Conservation (phyloP, 2,888 invertebrate genomes). For the Polia nebulosa region DNA sequence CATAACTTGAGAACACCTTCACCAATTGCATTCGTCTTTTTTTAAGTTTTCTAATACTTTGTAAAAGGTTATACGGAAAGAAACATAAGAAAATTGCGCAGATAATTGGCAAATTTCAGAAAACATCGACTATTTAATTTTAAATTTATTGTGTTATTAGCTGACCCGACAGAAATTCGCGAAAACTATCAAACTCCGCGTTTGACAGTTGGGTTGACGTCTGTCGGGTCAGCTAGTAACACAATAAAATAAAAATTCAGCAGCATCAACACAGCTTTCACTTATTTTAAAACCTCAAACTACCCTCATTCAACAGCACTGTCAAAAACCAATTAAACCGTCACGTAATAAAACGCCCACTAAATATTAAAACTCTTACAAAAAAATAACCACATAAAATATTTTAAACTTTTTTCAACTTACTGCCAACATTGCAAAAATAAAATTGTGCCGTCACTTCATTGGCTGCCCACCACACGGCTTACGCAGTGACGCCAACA, state of each 20-base stretch:
- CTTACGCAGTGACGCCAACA: slow-evolving; percentile 64
- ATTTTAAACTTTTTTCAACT: slow-evolving; percentile 25
- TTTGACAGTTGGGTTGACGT: too few species aligned
- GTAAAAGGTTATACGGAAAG: too few species aligned
- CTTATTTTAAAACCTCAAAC: slow-evolving; percentile 22
- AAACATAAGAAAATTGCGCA: too few species aligned
- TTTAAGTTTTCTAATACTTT: too few species aligned
- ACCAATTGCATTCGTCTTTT: too few species aligned
- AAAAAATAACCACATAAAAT: slow-evolving; percentile 14
- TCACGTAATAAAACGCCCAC: slow-evolving; percentile 12
- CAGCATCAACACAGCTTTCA: not conserved
- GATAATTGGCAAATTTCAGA: too few species aligned
- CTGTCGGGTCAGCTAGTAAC: too few species aligned
- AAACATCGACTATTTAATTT: too few species aligned
- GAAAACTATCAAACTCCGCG: too few species aligned
- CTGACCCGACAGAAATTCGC: too few species aligned
- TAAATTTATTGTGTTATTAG: too few species aligned
- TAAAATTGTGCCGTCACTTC: slow-evolving; percentile 37
- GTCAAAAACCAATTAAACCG: slow-evolving; percentile 4
- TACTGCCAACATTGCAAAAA: slow-evolving; percentile 35
- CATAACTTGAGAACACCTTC: too few species aligned
- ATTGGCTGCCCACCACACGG: slow-evolving; percentile 42
- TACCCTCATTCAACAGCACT: not conserved
- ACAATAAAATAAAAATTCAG: not conserved
- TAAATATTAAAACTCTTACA: slow-evolving; percentile 21